These are phyloP conservation scores for Desmodus rotundus DNA, from an alignment of 2,113 vertebrate genomes.

Conservation along the genomic window DNA sequence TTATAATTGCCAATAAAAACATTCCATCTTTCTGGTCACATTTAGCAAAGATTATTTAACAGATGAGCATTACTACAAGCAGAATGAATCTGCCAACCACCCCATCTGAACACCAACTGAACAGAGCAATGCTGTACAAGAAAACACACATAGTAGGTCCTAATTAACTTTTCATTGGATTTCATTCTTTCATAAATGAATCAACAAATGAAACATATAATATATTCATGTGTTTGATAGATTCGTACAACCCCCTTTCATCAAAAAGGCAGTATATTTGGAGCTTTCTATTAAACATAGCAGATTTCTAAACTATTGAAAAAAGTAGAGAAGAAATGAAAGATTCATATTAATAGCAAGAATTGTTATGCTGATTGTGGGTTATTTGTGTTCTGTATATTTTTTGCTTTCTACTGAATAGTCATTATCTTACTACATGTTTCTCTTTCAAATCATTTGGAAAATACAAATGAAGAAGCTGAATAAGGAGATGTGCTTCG, in stretches of 20 bases:
- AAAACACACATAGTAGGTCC: constrained; percentile 23
- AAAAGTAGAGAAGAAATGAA: constrained; percentile 58
- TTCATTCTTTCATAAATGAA: constrained; percentile 43
- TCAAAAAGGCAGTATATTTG: constrained; percentile 40
- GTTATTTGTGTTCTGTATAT: constrained; percentile 71
- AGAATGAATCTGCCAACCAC: not conserved
- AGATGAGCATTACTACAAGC: constrained; percentile 30
- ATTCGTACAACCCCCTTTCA: constrained; percentile 23
- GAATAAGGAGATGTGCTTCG: constrained; percentile 51
- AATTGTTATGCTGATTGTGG: constrained; percentile 71
- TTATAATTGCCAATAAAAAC: constrained; percentile 49
- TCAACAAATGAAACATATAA: constrained; percentile 49
- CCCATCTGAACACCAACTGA: constrained; percentile 32
- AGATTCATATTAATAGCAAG: constrained; percentile 70
- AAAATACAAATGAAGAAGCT: constrained; percentile 67
- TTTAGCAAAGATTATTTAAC: constrained; percentile 58
- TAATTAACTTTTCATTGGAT: constrained; percentile 15
- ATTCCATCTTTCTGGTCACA: constrained; percentile 52
- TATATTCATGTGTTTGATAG: constrained; percentile 16
- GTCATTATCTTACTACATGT: constrained; percentile 69
- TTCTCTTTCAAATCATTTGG: constrained; percentile 65
- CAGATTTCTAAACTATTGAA: constrained; percentile 56
- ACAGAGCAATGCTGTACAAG: not conserved
- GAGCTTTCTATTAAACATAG: constrained; percentile 54
- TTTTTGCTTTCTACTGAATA: constrained; percentile 72